A percentile compares a stretch with the other conserved stretches of the same genome.
Evolutionary conservation across 2,888 invertebrate genomes (phyloP).

Genomic region (Sericinus montela): DNA sequence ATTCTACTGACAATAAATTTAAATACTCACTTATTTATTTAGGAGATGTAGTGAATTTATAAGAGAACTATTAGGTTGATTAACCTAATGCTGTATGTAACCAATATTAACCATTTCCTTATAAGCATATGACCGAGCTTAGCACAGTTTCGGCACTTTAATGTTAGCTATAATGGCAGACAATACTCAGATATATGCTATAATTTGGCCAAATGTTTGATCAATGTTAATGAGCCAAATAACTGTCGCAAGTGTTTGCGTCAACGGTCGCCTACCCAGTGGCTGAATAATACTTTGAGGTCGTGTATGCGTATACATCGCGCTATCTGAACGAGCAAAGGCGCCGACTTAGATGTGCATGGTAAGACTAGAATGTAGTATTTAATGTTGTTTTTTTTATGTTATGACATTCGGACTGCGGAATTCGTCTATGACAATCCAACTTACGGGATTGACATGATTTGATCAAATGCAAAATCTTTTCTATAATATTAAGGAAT

Average conservation of each 20-base stretch:
- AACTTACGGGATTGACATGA: background rate
- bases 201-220: background rate
- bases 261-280: slow-evolving; percentile 82
- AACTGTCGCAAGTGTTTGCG: slow-evolving; percentile 24
- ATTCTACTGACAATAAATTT: too few species aligned
- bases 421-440: background rate
- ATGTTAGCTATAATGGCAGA: too few species aligned
- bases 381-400: background rate
- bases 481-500: too few species aligned
- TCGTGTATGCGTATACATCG: slow-evolving; percentile 60
- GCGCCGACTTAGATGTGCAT: slow-evolving; percentile 35
- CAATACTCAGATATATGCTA: background rate
- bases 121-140: background rate
- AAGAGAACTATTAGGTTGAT: background rate
- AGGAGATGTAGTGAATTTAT: background rate
- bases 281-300: slow-evolving; percentile 95
- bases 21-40: too few species aligned
- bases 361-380: slow-evolving; percentile 53
- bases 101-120: background rate
- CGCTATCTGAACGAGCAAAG: slow-evolving; percentile 19
- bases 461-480: too few species aligned
- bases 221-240: background rate
- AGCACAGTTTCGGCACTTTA: too few species aligned
- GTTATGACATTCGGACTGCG: slow-evolving; percentile 3
- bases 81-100: background rate